Base-by-base conservation (phyloP, 2,797 vertebrate species). In the Notolabrus celidotus region DNA sequence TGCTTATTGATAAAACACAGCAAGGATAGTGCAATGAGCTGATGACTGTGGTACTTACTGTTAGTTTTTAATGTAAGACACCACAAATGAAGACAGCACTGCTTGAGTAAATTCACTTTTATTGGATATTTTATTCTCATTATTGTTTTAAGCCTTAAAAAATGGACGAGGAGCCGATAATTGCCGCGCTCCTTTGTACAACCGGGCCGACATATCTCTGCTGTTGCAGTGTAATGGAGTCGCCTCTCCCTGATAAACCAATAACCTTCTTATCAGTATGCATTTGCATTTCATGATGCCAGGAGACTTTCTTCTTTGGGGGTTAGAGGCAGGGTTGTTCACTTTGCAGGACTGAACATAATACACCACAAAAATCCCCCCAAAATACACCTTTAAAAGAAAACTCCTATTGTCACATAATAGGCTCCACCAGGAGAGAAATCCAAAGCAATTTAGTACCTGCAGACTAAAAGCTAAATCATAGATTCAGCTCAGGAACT, bases 221-320 rank as follows among this genome's bases (percentile, higher is more conserved):
- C 46, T 66, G 54, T 46, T 51, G 57, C n/a, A 27, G 46, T 53
- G 51, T 70, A 78, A 85, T 78, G 27, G 71, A 85, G 74, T 87
- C 57, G 72, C 54, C 43, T 53, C 53, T 74, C 59, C 52, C 62
- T 27, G 72, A 86, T 88, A 83, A 89, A 85, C 79, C 58, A 82
- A 67, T 83, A 80, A 82, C 79, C 73, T 65, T 72, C 68, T 83
- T 86, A 83, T 86, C 68, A 56, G 46, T 59, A 61, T 53, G 67
- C 78, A 65, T 77, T 71, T 58, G 27, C 7, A 22, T 60, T 67
- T 86, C 79, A 8, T 39, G 67, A 67, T 54, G 71, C 52, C 70
- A 51, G 61, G 41, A 72, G 66, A 68, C 38, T 31, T 60, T 25
- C 10, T 20, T 62, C 27, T 62, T 55, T 22, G n/a, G 41, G 47